Base-by-base conservation (phyloP, 2,113 vertebrate genomes). In the Cranoglanis bouderius region DNA sequence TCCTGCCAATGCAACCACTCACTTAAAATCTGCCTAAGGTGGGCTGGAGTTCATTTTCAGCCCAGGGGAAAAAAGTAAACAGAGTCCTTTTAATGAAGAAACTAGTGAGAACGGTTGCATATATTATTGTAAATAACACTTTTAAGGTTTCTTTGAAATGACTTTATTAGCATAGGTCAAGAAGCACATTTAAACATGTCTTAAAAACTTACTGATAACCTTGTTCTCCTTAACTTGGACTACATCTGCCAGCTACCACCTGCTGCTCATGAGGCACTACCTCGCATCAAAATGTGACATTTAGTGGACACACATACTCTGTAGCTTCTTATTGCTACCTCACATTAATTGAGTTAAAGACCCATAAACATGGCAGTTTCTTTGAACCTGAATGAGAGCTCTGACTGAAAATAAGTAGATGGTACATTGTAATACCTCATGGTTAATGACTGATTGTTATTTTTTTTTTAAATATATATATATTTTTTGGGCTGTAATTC, bases 191-290 rank as follows among this genome's bases (percentile, higher is more conserved):
- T 43, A 77, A 74, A 21, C 19, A 43, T 10, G 21, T 74, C 8
- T 70, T 38, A 46, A 26, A 38, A 26, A 46, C 4, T 13, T 49
- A 77, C 43, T 49, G 1, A 19, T 24, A 57, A 26, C 8, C 0
- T 4, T 84, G 29, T 92, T 92, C 89, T 93, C 93, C 94, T 96
- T 90, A 95, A 95, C 92, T 78, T 72, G 70, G 29, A 83, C 89
- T 82, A 96, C 95, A 92, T 96, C 55, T 91, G 94, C 72, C 94
- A 94, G 89, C 96, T 96, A 51, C 95, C 95, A 1, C 88, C 93
- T 55, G 93, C 91, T 75, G 95, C 95, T 35, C 94, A 96, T 89
- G 93, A 93, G 53, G 91, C 87, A 49, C 88, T 95, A 86, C 87
- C 91, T 65, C 89, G 7, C 87, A 88, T 94, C 88, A 74, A 85